Evolutionary conservation across 2,797 vertebrate species (phyloP).

Genomic region (Cuculus canorus): DNA sequence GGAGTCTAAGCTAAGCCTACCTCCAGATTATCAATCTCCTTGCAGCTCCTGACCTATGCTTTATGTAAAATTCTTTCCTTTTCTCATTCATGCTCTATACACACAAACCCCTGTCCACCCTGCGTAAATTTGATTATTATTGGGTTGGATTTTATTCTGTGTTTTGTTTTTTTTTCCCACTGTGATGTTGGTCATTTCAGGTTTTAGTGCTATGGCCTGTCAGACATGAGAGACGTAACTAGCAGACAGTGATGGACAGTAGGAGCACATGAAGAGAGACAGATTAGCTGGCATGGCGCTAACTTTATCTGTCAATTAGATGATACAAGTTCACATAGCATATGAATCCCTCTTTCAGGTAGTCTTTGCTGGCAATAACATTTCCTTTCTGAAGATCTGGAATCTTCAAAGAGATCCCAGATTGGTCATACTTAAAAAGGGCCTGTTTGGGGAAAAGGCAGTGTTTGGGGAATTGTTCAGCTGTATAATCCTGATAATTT

Average conservation of each 20-base stretch:
- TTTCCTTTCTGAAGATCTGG: background rate
- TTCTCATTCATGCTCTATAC: background rate
- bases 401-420: background rate
- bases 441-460: no score
- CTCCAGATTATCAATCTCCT: background rate
- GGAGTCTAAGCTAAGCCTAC: background rate
- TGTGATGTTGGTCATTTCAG: background rate
- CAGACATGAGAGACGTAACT: fast-evolving
- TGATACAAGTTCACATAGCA: background rate
- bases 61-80: background rate
- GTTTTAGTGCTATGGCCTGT: background rate
- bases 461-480: background rate
- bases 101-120: fast-evolving
- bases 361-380: background rate
- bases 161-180: background rate
- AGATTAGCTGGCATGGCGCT: background rate
- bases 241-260: background rate
- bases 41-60: background rate
- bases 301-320: background rate
- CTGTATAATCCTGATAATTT: background rate
- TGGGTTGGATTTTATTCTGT: background rate
- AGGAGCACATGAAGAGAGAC: background rate
- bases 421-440: background rate
- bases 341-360: background rate
- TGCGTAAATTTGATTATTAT: background rate